Evolutionary conservation across 2,113 vertebrate genomes (phyloP), one percentile per base, ranked within the genome.

Genomic region (Caloenas nicobarica): DNA sequence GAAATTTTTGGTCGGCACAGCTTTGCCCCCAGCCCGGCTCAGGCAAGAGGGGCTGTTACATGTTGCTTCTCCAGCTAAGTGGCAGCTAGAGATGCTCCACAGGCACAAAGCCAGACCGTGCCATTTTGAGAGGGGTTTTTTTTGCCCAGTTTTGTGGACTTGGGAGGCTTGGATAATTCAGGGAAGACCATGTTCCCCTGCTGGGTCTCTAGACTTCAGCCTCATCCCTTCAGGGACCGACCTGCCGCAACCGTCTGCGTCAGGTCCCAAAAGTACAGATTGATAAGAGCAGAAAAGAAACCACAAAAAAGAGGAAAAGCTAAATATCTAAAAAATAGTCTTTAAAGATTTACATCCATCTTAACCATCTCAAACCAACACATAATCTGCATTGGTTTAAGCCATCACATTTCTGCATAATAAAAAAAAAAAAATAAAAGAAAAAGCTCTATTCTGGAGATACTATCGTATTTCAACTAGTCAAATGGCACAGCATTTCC

Each of bases 401-500:
- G 89, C 86, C 92, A 86, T 79, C 65, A 91, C 23, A 42, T 89
- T 95, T 83, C 95, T 87, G 90, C 78, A 94, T 94, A 81, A 93
- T 92, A 9, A 53, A 7, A 15, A 53, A 53, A 44, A 42, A 42
- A 29, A 42, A 57, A 64, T 14, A 77, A 28, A 89, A 72, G 29
- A 66, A 84, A 95, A 91, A 91, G 31, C 50, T 91, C 94, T 96
- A 95, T 40, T 81, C 57, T 70, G 70, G 79, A 91, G 51, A 46
- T 78, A 82, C 95, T 96, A 91, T 31, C 2, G 10, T 86, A 64
- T 93, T 86, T 79, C 81, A 89, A 62, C 96, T 94, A 97, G 64
- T 96, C 89, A 74, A 94, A 97, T 96, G 96, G 97, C 97, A 97
- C 97, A 93, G 96, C 85, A 44, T 96, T 94, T 96, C 93, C 97